Conservation (phyloP, 2,888 invertebrate genomes). For the Nebria brevicollis region DNA sequence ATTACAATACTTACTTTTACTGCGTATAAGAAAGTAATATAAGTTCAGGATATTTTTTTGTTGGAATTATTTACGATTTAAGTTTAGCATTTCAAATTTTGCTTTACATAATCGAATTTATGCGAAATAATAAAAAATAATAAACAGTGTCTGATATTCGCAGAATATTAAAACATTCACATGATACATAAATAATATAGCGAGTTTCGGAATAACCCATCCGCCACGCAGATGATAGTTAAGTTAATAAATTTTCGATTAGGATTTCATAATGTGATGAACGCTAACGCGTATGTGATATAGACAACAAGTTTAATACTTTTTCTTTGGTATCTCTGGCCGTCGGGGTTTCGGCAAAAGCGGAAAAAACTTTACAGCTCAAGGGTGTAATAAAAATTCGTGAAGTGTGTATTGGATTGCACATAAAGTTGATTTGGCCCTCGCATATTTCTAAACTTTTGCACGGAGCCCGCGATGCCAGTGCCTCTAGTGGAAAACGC, state of each 20-base stretch:
- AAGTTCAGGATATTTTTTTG: no score
- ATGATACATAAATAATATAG: no score
- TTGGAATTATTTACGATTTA: no score
- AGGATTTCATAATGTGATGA: neutral
- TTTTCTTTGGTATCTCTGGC: neutral
- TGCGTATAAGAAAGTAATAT: no score
- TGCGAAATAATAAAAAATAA: no score
- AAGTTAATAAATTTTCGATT: neutral
- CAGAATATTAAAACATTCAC: no score
- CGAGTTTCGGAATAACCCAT: no score
- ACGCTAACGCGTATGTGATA: constrained; percentile 1
- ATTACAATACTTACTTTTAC: no score
- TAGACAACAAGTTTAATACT: neutral
- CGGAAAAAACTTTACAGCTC: constrained; percentile 27
- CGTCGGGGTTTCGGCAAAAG: neutral
- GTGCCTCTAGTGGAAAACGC: neutral
- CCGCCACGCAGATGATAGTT: neutral
- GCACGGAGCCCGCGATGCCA: constrained; percentile 4
- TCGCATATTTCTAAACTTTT: constrained; percentile 37
- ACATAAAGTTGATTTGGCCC: constrained; percentile 43
- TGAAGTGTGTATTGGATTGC: constrained; percentile 44
- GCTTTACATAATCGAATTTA: no score
- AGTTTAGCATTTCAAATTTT: no score
- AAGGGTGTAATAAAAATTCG: constrained; percentile 42
- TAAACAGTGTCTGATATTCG: no score